Percentiles rank a stretch among this genome's conserved stretches.
Conservation (phyloP, 2,113 vertebrate species). For the Triplophysa siluroides region DNA sequence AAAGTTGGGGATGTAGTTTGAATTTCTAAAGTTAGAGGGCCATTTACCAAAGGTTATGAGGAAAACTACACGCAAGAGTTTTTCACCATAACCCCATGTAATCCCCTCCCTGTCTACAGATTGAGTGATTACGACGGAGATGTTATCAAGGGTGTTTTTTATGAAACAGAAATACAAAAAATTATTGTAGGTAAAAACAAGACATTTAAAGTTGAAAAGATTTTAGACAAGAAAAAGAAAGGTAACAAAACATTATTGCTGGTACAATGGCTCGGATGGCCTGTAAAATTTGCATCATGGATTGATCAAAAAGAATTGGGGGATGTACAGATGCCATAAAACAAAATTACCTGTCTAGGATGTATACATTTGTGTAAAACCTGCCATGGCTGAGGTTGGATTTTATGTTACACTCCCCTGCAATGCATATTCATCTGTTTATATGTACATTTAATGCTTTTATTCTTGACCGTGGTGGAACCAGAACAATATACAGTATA, state of each 20-base stretch:
- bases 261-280: background rate
- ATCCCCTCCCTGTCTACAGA: too few species aligned
- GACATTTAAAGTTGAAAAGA: constrained; percentile 5
- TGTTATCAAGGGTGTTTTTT: background rate
- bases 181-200: background rate
- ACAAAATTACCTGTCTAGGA: too few species aligned
- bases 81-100: too few species aligned
- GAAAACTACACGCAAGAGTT: constrained; percentile 27
- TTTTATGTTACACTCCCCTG: background rate
- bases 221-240: background rate
- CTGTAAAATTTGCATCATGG: background rate
- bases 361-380: too few species aligned
- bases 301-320: background rate
- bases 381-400: too few species aligned
- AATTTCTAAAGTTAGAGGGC: background rate
- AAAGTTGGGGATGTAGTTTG: background rate
- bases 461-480: background rate
- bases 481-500: background rate
- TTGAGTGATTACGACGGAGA: too few species aligned
- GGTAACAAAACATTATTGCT: background rate
- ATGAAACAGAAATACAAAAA: background rate
- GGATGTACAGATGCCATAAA: too few species aligned
- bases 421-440: background rate
- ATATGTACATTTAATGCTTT: background rate
- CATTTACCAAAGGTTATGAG: constrained; percentile 12